phyloP scores from a whole-genome alignment of 2,113 vertebrate genomes.

The Ophiodon elongatus region DNA sequence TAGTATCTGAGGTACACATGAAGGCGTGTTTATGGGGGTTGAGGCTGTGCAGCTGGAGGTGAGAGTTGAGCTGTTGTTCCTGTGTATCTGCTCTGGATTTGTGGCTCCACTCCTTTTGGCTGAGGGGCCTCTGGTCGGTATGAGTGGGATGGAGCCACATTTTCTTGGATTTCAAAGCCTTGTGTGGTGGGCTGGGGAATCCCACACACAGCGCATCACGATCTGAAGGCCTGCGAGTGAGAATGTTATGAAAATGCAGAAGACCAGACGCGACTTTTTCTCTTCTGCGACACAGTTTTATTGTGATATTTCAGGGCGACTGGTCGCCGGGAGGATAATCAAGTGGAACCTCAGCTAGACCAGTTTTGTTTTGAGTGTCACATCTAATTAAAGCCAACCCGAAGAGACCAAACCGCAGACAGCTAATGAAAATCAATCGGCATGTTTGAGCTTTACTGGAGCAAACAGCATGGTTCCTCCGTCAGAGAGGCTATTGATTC shows the following conservation, averaged over 20 bases:
- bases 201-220: conserved; percentile 56
- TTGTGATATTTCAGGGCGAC: not conserved
- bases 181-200: conserved; percentile 27
- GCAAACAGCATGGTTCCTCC: conserved; percentile 20
- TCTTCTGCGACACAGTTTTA: not conserved
- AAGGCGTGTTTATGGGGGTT: not conserved
- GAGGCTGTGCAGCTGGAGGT: too few relatives aligned
- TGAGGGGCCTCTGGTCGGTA: conserved; percentile 23
- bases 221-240: conserved; percentile 23
- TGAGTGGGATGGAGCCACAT: conserved; percentile 44
- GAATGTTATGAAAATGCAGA: too few relatives aligned
- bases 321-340: not conserved
- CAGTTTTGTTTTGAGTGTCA: too few relatives aligned
- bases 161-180: conserved; percentile 21
- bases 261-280: not conserved
- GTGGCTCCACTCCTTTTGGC: not conserved
- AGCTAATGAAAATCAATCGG: conserved; percentile 44
- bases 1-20: not conserved
- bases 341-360: not conserved
- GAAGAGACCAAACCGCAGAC: not conserved
- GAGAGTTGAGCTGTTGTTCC: too few relatives aligned
- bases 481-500: conserved; percentile 19
- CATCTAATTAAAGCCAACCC: not conserved
- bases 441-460: conserved; percentile 17
- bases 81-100: conserved; percentile 1